A percentile compares a stretch with the other conserved stretches of the same genome.
These are phyloP conservation scores for Macrophya alboannulata DNA, from an alignment of 2,888 invertebrate species.

Conservation along the genomic window DNA sequence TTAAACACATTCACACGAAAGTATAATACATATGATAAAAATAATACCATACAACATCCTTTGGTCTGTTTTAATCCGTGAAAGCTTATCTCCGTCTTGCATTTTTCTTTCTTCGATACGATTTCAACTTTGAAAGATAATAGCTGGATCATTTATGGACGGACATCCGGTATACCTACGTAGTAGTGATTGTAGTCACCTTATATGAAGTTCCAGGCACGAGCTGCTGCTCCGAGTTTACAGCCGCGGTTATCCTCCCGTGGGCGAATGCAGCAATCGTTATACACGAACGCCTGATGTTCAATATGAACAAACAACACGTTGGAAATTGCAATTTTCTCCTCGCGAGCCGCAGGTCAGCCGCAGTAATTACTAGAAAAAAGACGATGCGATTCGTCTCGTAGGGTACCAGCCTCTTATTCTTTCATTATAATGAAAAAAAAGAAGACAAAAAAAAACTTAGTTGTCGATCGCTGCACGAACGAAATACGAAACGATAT, in stretches of 20 bases:
- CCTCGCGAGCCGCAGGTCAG: neutral
- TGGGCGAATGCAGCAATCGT: constrained; percentile 34
- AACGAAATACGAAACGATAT: no score
- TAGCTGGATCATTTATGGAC: neutral
- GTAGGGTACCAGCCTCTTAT: neutral
- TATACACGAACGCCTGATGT: constrained; percentile 8
- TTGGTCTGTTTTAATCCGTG: neutral
- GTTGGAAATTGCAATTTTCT: neutral
- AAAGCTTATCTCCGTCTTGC: neutral
- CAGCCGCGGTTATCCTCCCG: constrained; percentile 25
- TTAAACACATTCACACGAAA: neutral
- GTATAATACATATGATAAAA: neutral
- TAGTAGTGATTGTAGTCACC: constrained; percentile 21
- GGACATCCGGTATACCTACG: constrained; percentile 20
- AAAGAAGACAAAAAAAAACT: neutral
- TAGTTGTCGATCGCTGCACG: neutral
- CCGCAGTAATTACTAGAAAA: neutral
- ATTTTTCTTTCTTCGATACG: neutral
- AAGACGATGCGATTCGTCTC: neutral
- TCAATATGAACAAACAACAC: neutral
- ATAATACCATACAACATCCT: neutral
- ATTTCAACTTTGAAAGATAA: neutral
- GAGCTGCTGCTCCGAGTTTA: neutral
- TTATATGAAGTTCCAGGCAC: constrained; percentile 26
- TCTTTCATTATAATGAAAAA: neutral